Evolutionary conservation across 2,113 vertebrate genomes (phyloP).

Genomic region (Datnioides undecimradiatus): DNA sequence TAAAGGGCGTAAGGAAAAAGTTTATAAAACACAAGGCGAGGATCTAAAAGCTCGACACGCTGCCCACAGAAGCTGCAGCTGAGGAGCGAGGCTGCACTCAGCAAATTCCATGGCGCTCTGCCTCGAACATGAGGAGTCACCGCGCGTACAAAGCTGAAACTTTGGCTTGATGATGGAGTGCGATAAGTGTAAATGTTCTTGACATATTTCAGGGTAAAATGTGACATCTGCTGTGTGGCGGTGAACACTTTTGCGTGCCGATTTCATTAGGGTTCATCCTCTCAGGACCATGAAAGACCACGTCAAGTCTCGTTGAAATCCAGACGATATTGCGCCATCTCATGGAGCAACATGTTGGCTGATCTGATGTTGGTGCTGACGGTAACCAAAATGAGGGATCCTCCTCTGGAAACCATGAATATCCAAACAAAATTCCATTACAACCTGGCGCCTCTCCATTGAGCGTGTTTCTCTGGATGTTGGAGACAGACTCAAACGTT

Average conservation of each 20-base stretch:
- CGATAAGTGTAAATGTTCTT: not conserved
- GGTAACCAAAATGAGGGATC: not conserved
- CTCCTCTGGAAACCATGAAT: not conserved
- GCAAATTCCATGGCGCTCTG: not conserved
- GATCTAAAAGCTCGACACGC: conserved; percentile 10
- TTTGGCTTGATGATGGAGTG: not conserved
- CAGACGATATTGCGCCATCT: not conserved
- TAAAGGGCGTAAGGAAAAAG: conserved; percentile 6
- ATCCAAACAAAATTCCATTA: not conserved
- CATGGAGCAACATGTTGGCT: not conserved
- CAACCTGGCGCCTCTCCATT: not conserved
- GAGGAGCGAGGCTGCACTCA: not conserved
- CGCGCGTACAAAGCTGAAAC: not conserved
- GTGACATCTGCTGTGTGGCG: not conserved
- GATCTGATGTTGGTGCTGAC: not conserved
- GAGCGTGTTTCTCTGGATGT: not conserved
- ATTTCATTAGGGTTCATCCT: not conserved
- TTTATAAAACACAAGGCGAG: conserved; percentile 28
- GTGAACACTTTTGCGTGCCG: not conserved
- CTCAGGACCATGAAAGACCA: not conserved
- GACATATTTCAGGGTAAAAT: not conserved
- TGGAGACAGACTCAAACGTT: not conserved
- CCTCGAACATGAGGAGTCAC: not conserved
- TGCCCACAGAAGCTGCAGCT: not conserved
- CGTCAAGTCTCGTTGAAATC: not conserved